Conservation (phyloP, 2,888 invertebrate genomes). For the Antheraea yamamai region DNA sequence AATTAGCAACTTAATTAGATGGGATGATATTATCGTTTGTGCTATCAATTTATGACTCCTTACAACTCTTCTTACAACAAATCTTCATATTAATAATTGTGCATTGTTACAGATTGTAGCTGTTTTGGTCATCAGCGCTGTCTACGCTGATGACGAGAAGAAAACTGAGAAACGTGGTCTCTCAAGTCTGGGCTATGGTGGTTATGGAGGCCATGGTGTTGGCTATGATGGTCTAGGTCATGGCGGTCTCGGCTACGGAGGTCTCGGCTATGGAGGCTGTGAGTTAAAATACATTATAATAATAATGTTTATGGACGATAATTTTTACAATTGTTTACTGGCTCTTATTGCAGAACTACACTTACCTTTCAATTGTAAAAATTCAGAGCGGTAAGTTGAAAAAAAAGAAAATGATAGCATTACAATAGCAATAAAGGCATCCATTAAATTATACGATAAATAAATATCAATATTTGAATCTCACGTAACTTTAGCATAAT, state of each 20-base stretch:
- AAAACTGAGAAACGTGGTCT: constrained; percentile 78
- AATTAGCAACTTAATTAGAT: no score
- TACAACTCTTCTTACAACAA: no score
- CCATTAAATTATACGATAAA: not conserved
- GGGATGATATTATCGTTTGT: no score
- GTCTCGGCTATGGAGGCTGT: constrained; percentile 35
- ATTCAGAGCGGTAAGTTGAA: not conserved
- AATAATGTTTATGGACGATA: not conserved
- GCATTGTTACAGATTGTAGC: constrained; percentile 55
- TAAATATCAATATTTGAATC: not conserved
- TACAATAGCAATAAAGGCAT: not conserved
- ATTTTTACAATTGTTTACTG: no score
- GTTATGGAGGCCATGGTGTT: constrained; percentile 45
- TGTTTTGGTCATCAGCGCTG: constrained; percentile 62
- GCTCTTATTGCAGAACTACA: no score
- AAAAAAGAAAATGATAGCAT: not conserved
- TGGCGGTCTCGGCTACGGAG: constrained; percentile 39
- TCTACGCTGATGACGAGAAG: constrained; percentile 71
- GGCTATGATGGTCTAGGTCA: constrained; percentile 47
- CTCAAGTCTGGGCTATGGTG: constrained; percentile 66
- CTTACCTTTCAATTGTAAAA: no score
- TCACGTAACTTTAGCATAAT: not conserved
- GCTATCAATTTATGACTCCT: no score
- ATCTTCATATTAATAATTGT: not conserved
- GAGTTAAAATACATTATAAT: constrained; percentile 12